These are phyloP conservation scores for Myiozetetes cayanensis DNA, from an alignment of 2,113 vertebrate species.

Conservation along the genomic window DNA sequence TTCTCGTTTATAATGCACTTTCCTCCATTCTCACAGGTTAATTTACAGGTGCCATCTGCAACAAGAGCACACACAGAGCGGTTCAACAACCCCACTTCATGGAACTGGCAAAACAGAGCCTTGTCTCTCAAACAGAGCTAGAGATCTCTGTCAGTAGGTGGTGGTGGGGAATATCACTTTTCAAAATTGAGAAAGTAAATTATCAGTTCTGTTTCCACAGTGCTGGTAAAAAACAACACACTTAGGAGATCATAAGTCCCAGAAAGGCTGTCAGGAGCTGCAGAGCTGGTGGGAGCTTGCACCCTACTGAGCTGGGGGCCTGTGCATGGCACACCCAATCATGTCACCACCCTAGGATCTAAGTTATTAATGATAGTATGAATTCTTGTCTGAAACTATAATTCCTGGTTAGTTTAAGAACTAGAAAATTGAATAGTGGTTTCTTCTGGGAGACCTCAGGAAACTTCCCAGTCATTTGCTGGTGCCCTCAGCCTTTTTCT, in stretches of 20 bases:
- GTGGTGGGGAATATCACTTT: rapidly evolving
- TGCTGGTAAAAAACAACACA: background rate
- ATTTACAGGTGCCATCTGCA: conserved; percentile 89
- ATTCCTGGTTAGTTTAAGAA: background rate
- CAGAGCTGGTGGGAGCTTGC: rapidly evolving
- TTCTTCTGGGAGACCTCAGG: background rate
- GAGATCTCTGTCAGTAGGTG: rapidly evolving
- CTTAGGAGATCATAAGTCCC: rapidly evolving
- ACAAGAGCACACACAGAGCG: background rate
- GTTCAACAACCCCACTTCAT: background rate
- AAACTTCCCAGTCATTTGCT: background rate
- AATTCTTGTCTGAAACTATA: background rate
- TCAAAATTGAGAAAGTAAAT: background rate
- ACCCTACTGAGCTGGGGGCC: rapidly evolving
- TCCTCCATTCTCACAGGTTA: conserved; percentile 94
- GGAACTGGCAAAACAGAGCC: background rate
- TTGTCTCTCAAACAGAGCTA: background rate
- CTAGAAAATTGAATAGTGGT: background rate
- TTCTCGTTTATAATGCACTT: conserved; percentile 94
- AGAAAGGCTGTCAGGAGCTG: background rate
- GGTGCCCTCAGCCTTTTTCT: background rate
- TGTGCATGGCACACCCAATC: too few species aligned
- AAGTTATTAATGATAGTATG: background rate
- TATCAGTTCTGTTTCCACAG: background rate
- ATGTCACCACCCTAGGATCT: background rate